Percentiles rank a stretch among this genome's conserved stretches.
These are phyloP conservation scores for Yoshiicerus persimilis DNA, from an alignment of 1,140 invertebrate species.

Conservation along the genomic window DNA sequence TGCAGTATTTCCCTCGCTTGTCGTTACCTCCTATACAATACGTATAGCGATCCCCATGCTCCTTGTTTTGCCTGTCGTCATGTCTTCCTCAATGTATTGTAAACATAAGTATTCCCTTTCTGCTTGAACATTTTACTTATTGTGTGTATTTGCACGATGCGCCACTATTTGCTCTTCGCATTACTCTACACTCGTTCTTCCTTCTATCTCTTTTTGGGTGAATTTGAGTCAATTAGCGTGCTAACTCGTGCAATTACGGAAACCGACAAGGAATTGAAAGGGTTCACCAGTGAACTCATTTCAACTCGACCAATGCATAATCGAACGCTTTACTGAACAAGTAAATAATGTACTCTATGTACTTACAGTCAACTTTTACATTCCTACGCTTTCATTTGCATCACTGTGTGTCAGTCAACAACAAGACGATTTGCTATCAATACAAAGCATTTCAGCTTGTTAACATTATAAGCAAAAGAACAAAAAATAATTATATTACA, in stretches of 20 bases:
- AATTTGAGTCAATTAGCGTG: conserved; percentile 33
- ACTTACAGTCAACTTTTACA: not conserved
- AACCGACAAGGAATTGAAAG: not conserved
- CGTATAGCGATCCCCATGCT: not conserved
- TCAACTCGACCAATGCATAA: not conserved
- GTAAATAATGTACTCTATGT: not conserved
- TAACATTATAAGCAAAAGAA: not conserved
- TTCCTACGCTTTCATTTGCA: not conserved
- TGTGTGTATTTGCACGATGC: not conserved
- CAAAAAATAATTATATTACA: no score
- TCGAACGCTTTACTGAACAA: not conserved
- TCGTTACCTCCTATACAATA: not conserved
- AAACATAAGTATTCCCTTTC: not conserved
- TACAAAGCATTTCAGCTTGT: not conserved
- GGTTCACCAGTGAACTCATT: not conserved
- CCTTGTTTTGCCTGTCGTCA: not conserved
- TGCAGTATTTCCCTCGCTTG: not conserved
- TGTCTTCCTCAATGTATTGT: not conserved
- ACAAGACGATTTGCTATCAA: not conserved
- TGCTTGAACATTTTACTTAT: not conserved
- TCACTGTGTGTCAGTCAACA: not conserved
- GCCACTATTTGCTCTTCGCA: conserved; percentile 25
- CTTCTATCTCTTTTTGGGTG: not conserved
- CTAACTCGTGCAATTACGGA: conserved; percentile 27
- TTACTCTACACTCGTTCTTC: not conserved